These are phyloP conservation scores for Pangasius macronema DNA, from an alignment of 2,797 vertebrate species.

Conservation along the genomic window DNA sequence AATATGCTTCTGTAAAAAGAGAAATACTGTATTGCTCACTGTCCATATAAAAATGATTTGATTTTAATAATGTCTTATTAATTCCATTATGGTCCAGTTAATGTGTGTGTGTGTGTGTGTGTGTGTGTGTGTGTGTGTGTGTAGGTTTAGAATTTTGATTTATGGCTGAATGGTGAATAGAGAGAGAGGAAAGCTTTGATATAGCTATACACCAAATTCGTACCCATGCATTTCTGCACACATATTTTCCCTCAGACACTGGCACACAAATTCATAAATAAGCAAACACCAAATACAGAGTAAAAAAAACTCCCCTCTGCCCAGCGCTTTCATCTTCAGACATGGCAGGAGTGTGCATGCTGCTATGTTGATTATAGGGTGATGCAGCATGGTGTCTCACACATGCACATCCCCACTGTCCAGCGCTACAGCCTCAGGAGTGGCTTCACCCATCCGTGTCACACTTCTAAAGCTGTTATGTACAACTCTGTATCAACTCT, in stretches of 20 bases:
- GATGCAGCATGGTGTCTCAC: constrained; percentile 69
- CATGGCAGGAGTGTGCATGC: constrained; percentile 18
- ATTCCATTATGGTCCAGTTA: neutral
- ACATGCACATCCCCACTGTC: constrained; percentile 60
- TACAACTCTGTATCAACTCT: constrained; percentile 47
- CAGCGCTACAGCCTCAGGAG: constrained; percentile 51
- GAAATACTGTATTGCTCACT: neutral
- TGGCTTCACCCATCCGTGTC: constrained; percentile 52
- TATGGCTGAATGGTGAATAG: neutral
- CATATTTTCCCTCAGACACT: neutral
- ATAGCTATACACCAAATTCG: neutral
- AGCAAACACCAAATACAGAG: constrained; percentile 20
- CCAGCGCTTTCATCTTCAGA: constrained; percentile 35
- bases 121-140: too few relatives aligned
- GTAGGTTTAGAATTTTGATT: neutral
- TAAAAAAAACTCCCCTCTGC: neutral
- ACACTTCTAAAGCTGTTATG: constrained; percentile 61
- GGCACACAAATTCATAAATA: constrained; percentile 8
- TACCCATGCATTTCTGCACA: constrained; percentile 5
- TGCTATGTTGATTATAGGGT: constrained; percentile 52
- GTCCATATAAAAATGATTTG: neutral
- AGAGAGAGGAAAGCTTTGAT: neutral
- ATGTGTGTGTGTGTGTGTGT: neutral
- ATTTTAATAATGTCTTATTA: constrained; percentile 20
- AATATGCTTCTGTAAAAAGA: constrained; percentile 16